Percentiles rank a stretch among this genome's conserved stretches.
These are phyloP conservation scores for Apistogramma diplotaenia DNA, from an alignment of 2,113 vertebrate species.

Conservation along the genomic window DNA sequence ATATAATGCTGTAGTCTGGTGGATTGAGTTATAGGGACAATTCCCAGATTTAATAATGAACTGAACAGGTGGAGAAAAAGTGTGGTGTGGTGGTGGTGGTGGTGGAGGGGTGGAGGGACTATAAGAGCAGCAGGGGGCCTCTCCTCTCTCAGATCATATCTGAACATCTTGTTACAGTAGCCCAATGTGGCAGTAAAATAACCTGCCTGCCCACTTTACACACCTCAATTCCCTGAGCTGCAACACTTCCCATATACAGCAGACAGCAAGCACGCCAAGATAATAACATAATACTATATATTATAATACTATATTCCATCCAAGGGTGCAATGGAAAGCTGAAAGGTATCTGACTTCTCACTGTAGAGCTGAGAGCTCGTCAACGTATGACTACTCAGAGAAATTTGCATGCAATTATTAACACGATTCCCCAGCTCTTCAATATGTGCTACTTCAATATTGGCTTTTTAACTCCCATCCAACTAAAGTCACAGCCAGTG, in stretches of 20 bases:
- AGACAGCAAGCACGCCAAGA: neutral
- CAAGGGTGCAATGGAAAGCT: constrained; percentile 37
- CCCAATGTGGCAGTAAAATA: constrained; percentile 72
- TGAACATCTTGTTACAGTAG: constrained; percentile 76
- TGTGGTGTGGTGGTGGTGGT: constrained; percentile 6
- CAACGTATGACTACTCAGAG: constrained; percentile 93
- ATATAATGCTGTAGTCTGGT: constrained; percentile 73
- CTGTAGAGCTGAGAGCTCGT: constrained; percentile 86
- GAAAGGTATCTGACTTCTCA: constrained; percentile 69
- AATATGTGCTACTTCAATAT: constrained; percentile 83
- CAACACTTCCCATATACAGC: neutral
- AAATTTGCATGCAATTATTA: constrained; percentile 97
- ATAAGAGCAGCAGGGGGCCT: constrained; percentile 71
- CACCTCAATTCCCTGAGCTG: constrained; percentile 45
- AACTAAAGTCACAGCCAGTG: constrained; percentile 77
- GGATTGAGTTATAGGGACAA: constrained; percentile 79
- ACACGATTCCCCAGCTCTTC: constrained; percentile 90
- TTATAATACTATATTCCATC: neutral
- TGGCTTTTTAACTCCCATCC: constrained; percentile 87
- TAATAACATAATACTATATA: neutral
- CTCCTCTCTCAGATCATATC: constrained; percentile 76
- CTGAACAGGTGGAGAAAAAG: constrained; percentile 61
- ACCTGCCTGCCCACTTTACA: constrained; percentile 55
- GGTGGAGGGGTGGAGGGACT: neutral
- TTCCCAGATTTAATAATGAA: constrained; percentile 81